Conservation (phyloP, 1,140 invertebrate genomes). For the Camponotus pennsylvanicus region DNA sequence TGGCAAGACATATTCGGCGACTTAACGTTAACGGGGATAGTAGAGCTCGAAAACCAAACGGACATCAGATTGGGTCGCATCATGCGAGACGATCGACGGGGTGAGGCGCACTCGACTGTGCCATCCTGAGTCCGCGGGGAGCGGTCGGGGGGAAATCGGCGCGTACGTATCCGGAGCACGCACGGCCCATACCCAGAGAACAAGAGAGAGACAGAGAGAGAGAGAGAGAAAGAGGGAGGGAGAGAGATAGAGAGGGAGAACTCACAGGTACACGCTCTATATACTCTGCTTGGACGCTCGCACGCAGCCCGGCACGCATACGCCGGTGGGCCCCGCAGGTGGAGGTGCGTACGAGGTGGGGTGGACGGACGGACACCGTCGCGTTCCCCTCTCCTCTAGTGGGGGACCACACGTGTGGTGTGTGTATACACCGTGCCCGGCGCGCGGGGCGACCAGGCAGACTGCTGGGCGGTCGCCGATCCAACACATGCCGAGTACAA, state of each 20-base stretch:
- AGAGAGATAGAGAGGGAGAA: conserved; percentile 27
- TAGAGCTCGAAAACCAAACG: conserved; percentile 48
- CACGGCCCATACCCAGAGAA: conserved; percentile 71
- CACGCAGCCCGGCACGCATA: conserved; percentile 66
- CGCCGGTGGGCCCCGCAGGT: conserved; percentile 65
- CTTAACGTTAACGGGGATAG: conserved; percentile 74
- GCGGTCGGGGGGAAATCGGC: conserved; percentile 73
- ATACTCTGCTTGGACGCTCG: conserved; percentile 73
- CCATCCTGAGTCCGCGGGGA: conserved; percentile 44
- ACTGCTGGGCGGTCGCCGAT: conserved; percentile 73
- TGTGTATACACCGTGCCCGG: conserved; percentile 72
- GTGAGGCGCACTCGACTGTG: conserved; percentile 62
- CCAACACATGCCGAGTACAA: conserved; percentile 47
- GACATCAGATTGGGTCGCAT: conserved; percentile 69
- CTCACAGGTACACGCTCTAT: conserved; percentile 75
- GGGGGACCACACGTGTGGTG: conserved; percentile 78
- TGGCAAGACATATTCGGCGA: conserved; percentile 63
- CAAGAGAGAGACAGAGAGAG: background rate
- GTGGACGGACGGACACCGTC: conserved; percentile 29
- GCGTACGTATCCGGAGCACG: conserved; percentile 84
- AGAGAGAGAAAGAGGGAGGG: background rate
- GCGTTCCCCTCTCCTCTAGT: conserved; percentile 56
- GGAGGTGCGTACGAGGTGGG: conserved; percentile 60
- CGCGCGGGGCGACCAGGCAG: conserved; percentile 76
- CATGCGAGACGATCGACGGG: conserved; percentile 57